These are phyloP conservation scores for Drosophila triauraria DNA, from an alignment of 1,140 invertebrate genomes.

Conservation along the genomic window DNA sequence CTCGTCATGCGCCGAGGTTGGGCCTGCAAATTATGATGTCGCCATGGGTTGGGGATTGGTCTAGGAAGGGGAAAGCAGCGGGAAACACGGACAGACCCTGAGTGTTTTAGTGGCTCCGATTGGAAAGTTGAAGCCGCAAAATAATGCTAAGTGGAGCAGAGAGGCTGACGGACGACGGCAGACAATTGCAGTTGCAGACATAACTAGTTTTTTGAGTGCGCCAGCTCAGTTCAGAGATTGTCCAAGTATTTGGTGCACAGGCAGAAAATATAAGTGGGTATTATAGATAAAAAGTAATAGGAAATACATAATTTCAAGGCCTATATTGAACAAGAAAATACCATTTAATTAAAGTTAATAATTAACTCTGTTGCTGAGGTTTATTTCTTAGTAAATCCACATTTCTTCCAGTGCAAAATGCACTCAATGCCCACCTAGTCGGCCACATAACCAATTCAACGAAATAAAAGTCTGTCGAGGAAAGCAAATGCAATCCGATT, in stretches of 20 bases:
- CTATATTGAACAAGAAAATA: too few species aligned
- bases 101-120: conserved; percentile 54
- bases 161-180: conserved; percentile 26
- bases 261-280: background rate
- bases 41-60: background rate
- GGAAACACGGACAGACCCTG: conserved; percentile 20
- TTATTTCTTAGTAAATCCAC: too few species aligned
- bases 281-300: too few species aligned
- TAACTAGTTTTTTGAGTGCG: conserved; percentile 44
- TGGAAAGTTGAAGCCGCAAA: conserved; percentile 51
- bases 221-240: conserved; percentile 13
- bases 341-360: too few species aligned
- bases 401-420: conserved; percentile 2
- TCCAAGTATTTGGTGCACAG: conserved; percentile 6
- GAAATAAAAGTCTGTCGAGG: background rate
- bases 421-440: background rate
- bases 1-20: conserved; percentile 46
- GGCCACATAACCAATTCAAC: conserved; percentile 10
- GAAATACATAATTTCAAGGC: too few species aligned
- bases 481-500: conserved; percentile 25
- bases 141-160: conserved; percentile 51
- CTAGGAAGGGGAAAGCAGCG: background rate
- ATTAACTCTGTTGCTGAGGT: too few species aligned
- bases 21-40: conserved; percentile 60
- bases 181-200: conserved; percentile 49